These are phyloP conservation scores for Distichodus sexfasciatus DNA, from an alignment of 2,797 vertebrate genomes.

Conservation along the genomic window DNA sequence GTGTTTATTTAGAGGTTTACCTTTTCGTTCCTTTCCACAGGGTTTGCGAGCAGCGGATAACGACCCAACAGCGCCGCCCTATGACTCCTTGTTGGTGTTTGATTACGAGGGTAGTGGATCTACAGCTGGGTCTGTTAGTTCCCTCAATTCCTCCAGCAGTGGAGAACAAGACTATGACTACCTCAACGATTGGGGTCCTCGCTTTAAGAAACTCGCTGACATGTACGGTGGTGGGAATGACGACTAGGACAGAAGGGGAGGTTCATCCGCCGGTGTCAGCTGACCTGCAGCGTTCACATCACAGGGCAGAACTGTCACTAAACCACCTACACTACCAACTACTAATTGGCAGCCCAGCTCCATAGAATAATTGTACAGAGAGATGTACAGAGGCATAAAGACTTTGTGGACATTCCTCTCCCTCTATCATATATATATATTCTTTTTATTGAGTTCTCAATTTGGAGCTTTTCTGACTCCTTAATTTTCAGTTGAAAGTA, in stretches of 20 bases:
- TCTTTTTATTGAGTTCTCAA: neutral
- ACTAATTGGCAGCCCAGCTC: slow-evolving; percentile 16
- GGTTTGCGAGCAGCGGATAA: slow-evolving; percentile 95
- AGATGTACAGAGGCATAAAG: slow-evolving; percentile 12
- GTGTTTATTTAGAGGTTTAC: neutral
- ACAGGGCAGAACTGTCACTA: slow-evolving; percentile 12
- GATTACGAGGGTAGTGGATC: slow-evolving; percentile 98
- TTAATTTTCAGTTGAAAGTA: neutral
- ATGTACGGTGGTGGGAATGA: slow-evolving; percentile 96
- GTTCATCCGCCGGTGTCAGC: slow-evolving; percentile 2
- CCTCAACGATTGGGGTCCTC: slow-evolving; percentile 98
- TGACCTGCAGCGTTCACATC: slow-evolving; percentile 25
- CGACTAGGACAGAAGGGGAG: slow-evolving; percentile 65
- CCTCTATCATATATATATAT: neutral
- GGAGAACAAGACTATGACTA: slow-evolving; percentile 98
- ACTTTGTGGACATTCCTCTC: slow-evolving; percentile 28
- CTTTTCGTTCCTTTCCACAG: slow-evolving; percentile 59
- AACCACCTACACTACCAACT: neutral
- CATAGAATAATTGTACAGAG: slow-evolving; percentile 37
- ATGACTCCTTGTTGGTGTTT: slow-evolving; percentile 94
- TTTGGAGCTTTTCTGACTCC: neutral
- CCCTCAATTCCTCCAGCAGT: slow-evolving; percentile 93
- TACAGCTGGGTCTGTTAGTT: slow-evolving; percentile 93
- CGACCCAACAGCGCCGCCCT: slow-evolving; percentile 95
- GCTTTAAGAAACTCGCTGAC: slow-evolving; percentile 98